Percentiles rank a stretch among this genome's conserved stretches.
phyloP scores from a whole-genome alignment of 2,888 invertebrate genomes.

The Drosophila robusta region DNA sequence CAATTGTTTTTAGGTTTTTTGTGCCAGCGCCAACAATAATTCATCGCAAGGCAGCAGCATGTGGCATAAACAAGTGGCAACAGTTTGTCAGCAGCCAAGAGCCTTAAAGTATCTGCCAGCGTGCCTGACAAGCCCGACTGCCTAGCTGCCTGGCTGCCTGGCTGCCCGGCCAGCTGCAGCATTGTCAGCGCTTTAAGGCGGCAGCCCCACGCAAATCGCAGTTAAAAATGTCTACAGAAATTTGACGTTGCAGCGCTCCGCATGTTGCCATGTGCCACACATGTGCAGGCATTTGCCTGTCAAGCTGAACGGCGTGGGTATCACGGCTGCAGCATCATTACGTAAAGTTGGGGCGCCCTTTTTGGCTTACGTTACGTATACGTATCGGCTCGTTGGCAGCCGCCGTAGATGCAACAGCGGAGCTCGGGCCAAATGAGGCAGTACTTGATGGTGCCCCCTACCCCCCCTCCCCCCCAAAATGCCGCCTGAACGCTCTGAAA shows the following conservation, averaged over 20 bases:
- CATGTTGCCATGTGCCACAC: conserved; percentile 39
- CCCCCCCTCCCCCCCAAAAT: no score
- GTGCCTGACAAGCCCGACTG: neutral
- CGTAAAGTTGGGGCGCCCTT: conserved; percentile 56
- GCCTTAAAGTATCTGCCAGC: conserved; percentile 63
- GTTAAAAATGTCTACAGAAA: conserved; percentile 63
- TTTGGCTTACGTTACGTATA: conserved; percentile 71
- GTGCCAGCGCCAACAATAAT: conserved; percentile 72
- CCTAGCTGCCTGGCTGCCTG: neutral
- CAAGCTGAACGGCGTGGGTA: conserved; percentile 21
- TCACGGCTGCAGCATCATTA: conserved; percentile 65
- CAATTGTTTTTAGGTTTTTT: conserved; percentile 71
- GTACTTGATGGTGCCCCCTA: conserved; percentile 42
- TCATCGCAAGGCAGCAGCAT: conserved; percentile 65
- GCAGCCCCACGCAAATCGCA: conserved; percentile 52
- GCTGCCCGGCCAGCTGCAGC: conserved; percentile 38
- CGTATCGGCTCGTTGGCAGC: conserved; percentile 47
- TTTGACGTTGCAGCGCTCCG: conserved; percentile 50
- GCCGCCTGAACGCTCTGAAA: conserved; percentile 73
- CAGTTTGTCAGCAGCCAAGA: conserved; percentile 73
- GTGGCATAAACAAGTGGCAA: conserved; percentile 80
- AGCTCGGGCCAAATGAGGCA: conserved; percentile 8
- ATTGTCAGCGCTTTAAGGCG: conserved; percentile 56
- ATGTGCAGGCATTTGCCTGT: conserved; percentile 57
- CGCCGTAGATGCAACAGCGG: conserved; percentile 15